Conservation (phyloP, 2,888 invertebrate genomes). For the Ptilodon capucinus region DNA sequence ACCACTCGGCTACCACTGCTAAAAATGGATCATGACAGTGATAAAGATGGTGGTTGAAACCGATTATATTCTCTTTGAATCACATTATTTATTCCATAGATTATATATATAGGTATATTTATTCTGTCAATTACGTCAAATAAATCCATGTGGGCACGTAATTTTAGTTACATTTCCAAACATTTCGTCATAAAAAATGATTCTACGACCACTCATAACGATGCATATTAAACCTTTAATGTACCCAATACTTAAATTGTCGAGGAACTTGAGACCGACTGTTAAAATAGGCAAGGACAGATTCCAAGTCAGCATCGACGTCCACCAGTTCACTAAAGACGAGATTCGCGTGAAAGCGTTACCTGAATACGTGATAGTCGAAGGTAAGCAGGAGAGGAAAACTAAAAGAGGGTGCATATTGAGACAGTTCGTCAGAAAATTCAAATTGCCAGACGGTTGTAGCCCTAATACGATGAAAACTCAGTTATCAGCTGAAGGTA, state of each 20-base stretch:
- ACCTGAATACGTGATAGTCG: conserved; percentile 59
- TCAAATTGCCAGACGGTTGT: conserved; percentile 63
- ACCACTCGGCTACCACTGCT: too few relatives aligned
- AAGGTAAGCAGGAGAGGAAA: conserved; percentile 68
- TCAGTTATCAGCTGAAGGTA: conserved; percentile 50
- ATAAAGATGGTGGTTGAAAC: too few relatives aligned
- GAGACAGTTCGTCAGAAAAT: conserved; percentile 61
- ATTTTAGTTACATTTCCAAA: too few relatives aligned
- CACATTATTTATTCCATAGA: too few relatives aligned
- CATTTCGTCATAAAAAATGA: conserved; percentile 6
- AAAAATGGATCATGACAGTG: too few relatives aligned
- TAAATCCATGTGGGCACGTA: too few relatives aligned
- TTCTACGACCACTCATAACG: conserved; percentile 25
- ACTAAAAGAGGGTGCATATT: conserved; percentile 50
- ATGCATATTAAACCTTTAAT: conserved; percentile 30
- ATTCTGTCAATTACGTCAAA: too few relatives aligned
- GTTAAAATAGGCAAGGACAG: conserved; percentile 56
- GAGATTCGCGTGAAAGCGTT: conserved; percentile 65
- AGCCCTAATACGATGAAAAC: conserved; percentile 49
- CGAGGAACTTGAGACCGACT: conserved; percentile 46
- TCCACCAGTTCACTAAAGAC: conserved; percentile 55
- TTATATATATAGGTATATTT: too few relatives aligned
- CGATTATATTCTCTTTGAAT: too few relatives aligned
- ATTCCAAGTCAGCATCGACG: conserved; percentile 62
- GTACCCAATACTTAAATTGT: conserved; percentile 33